A percentile compares a stretch with the other conserved stretches of the same genome.
Evolutionary conservation across 1,140 invertebrate genomes (phyloP).

Genomic region (Drosophila melanica): DNA sequence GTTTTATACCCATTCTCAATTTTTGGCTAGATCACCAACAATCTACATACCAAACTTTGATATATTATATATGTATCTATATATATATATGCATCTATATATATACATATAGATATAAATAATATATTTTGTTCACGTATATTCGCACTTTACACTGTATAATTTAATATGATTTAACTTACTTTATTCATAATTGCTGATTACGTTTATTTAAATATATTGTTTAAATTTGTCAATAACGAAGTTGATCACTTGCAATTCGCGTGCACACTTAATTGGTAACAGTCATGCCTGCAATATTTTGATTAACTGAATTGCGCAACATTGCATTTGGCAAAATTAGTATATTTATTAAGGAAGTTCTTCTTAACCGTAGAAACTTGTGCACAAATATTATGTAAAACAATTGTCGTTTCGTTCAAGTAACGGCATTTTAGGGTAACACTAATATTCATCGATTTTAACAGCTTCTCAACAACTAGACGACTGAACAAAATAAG

Average conservation of each 20-base stretch:
- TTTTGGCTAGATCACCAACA: too few relatives aligned
- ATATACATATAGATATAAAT: too few relatives aligned
- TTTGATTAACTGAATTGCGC: background rate
- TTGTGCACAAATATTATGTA: too few relatives aligned
- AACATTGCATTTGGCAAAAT: conserved; percentile 3
- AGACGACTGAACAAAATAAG: conserved; percentile 59
- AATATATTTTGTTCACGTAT: too few relatives aligned
- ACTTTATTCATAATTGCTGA: conserved; percentile 4
- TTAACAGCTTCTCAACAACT: conserved; percentile 73
- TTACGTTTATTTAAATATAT: background rate
- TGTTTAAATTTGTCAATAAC: background rate
- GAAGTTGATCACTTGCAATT: background rate
- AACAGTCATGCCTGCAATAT: background rate
- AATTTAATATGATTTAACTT: background rate
- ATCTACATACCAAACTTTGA: too few relatives aligned
- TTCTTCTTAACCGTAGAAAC: background rate
- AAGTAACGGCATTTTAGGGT: conserved; percentile 1
- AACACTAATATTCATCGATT: conserved; percentile 49
- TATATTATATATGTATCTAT: too few relatives aligned
- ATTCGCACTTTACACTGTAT: background rate
- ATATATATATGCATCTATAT: too few relatives aligned
- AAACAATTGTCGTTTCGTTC: too few relatives aligned
- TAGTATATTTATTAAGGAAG: conserved; percentile 4
- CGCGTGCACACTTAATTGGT: background rate
- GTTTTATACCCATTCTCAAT: too few relatives aligned